Base-by-base conservation (phyloP, 2,888 invertebrate species). In the Caenorhabditis sinica region DNA sequence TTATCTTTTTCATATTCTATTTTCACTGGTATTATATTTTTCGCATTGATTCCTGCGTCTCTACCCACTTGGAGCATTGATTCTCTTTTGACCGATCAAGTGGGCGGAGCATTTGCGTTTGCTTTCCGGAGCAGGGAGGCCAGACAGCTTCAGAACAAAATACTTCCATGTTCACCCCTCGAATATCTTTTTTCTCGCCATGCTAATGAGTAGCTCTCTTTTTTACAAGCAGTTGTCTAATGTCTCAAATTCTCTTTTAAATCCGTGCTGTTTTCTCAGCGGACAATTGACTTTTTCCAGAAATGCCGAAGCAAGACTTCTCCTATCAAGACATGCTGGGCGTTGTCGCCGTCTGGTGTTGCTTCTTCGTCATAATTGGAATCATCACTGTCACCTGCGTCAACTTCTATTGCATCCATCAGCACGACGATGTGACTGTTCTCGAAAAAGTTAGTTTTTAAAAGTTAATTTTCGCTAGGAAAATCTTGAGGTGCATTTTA, bases 381-480 rank as follows among this genome's bases (percentile, higher is more conserved):
- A 20, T 88, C 49, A 74, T 89, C 65, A 83, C 88, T 33, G 83
- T 85, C 43, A 87, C 88, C 15, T 87, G 85, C 69, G 71, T 89
- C 76, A 89, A 89, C 71, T 89, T 85, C 84, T 89, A 85, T 58
- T 88, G 88, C 76, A 86, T 89, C 65, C 63, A 71, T 36, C 73
- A 86, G n/a, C 28, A 80, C 25, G 89, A 89, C 43, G 89, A 89
- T 60, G 72, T 88, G 20, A 89, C 89, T 6, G 86, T 84, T 36
- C 80, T 89, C 53, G 89, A 89, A 66, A 85, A 87, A 82, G 89
- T 89, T 4, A 20, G 36, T 45, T 4, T 49, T 17, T 49, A 4
- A 49, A 17, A 49, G 36, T 11, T 36, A 36, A 36, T 49, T 49
- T 49, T 49, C 49, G n/a, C n/a, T n/a, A n/a, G n/a, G n/a, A n/a